These are phyloP conservation scores for Drosophila borealis DNA, from an alignment of 2,888 invertebrate species.

Conservation along the genomic window DNA sequence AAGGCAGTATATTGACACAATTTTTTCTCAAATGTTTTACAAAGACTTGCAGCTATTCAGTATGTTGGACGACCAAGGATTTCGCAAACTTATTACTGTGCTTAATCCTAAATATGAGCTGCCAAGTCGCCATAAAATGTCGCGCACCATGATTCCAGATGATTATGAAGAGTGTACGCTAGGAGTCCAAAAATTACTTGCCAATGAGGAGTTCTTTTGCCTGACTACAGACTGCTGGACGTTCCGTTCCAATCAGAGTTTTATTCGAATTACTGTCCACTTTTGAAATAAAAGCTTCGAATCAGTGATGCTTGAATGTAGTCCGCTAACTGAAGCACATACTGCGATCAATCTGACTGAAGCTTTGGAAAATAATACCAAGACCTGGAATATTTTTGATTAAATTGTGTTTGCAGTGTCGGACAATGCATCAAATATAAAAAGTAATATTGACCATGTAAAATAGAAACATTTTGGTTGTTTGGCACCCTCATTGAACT, in stretches of 20 bases:
- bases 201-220: neutral
- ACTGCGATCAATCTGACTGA: neutral
- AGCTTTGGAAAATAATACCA: neutral
- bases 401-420: too few species aligned
- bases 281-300: neutral
- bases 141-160: neutral
- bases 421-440: too few species aligned
- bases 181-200: neutral
- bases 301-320: neutral
- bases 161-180: neutral
- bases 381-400: too few species aligned
- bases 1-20: too few species aligned
- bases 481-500: too few species aligned
- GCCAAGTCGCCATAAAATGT: neutral
- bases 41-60: too few species aligned
- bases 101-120: neutral
- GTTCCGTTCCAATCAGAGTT: neutral
- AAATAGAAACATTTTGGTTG: too few species aligned
- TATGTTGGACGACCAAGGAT: neutral
- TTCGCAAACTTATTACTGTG: neutral
- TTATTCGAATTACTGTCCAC: neutral
- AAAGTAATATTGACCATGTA: too few species aligned
- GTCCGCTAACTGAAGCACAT: neutral
- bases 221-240: neutral
- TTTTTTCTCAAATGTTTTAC: too few species aligned